phyloP scores from a whole-genome alignment of 2,113 vertebrate genomes.

The Urocynchramus pylzowi region DNA sequence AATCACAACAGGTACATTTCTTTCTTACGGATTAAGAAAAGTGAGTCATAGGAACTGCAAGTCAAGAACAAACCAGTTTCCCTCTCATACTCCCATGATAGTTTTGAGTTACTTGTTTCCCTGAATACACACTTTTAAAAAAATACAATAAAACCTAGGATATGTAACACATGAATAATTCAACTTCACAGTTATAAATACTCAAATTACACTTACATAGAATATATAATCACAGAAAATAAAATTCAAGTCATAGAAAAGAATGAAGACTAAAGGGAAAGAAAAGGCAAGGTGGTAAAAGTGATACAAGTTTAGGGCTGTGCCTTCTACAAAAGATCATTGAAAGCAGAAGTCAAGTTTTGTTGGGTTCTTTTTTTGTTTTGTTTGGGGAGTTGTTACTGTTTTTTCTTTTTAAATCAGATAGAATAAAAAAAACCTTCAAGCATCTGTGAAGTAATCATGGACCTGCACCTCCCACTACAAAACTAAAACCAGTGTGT shows the following conservation, averaged over 20 bases:
- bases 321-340: constrained; percentile 63
- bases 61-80: constrained; percentile 62
- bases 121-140: constrained; percentile 71
- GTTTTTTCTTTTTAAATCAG: constrained; percentile 42
- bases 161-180: constrained; percentile 90
- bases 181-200: constrained; percentile 98
- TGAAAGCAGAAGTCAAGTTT: constrained; percentile 44
- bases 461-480: constrained; percentile 14
- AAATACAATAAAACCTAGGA: constrained; percentile 73
- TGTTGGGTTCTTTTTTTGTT: neutral
- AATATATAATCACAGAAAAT: constrained; percentile 78
- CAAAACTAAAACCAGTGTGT: neutral
- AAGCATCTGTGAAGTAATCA: neutral
- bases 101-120: constrained; percentile 72
- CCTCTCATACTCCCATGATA: constrained; percentile 48
- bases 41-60: constrained; percentile 59
- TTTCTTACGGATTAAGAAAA: constrained; percentile 55
- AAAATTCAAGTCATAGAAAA: constrained; percentile 90
- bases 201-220: constrained; percentile 85
- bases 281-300: constrained; percentile 77
- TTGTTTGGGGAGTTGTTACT: neutral
- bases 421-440: constrained; percentile 30
- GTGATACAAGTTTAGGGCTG: constrained; percentile 72
- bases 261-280: constrained; percentile 74
- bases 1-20: constrained; percentile 44